These are phyloP conservation scores for Tenualosa thibaudeaui DNA, from an alignment of 2,797 vertebrate species.

Conservation along the genomic window DNA sequence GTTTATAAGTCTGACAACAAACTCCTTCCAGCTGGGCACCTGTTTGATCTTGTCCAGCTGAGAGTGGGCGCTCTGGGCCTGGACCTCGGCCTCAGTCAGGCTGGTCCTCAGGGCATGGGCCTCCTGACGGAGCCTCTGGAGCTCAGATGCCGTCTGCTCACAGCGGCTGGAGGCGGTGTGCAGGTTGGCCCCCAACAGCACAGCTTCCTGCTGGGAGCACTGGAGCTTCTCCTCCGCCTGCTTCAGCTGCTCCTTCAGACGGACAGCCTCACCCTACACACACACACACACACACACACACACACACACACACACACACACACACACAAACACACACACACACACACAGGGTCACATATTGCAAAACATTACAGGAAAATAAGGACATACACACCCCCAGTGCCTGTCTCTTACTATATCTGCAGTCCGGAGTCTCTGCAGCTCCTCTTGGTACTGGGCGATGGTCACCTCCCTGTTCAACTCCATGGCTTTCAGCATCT, in stretches of 20 bases:
- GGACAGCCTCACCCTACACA: conserved; percentile 77
- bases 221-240: conserved; percentile 92
- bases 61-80: conserved; percentile 80
- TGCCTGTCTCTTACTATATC: conserved; percentile 61
- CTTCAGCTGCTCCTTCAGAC: conserved; percentile 86
- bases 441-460: conserved; percentile 91
- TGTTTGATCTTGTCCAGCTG: conserved; percentile 74
- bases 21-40: conserved; percentile 68
- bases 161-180: conserved; percentile 85
- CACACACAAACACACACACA: conserved; percentile 13
- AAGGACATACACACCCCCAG: neutral
- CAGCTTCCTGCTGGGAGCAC: conserved; percentile 86
- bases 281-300: conserved; percentile 6
- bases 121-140: conserved; percentile 85
- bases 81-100: conserved; percentile 81
- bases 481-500: conserved; percentile 94
- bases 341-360: neutral
- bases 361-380: neutral
- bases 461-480: conserved; percentile 91
- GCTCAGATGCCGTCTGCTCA: conserved; percentile 89
- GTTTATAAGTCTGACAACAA: neutral
- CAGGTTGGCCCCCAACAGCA: conserved; percentile 87
- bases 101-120: conserved; percentile 84
- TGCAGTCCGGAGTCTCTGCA: conserved; percentile 63
- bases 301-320: conserved; percentile 16